These are phyloP conservation scores for Tamias sibiricus DNA, from an alignment of 2,113 vertebrate genomes.

Conservation along the genomic window DNA sequence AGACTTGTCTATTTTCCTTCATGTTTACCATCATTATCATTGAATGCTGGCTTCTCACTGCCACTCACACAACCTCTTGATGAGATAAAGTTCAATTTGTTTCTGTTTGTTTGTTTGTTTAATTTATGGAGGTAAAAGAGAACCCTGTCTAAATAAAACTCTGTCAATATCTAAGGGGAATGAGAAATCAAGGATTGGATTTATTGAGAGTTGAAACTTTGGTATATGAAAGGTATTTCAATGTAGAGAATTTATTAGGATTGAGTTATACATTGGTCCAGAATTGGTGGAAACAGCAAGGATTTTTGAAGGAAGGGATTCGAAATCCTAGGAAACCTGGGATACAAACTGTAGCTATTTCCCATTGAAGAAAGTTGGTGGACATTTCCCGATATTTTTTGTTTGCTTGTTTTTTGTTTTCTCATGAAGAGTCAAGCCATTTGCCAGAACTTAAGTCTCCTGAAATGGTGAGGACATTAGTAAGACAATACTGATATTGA, in stretches of 20 bases:
- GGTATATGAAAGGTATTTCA: neutral
- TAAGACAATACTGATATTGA: neutral
- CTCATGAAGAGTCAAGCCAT: neutral
- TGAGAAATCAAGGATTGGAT: neutral
- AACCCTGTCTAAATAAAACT: neutral
- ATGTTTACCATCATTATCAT: neutral
- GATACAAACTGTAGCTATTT: neutral
- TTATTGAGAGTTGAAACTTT: neutral
- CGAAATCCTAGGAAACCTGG: too few species aligned
- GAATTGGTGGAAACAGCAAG: neutral
- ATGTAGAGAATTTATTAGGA: neutral
- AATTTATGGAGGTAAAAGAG: neutral
- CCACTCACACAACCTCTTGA: neutral
- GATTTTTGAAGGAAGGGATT: neutral
- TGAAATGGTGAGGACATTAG: neutral
- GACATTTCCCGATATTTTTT: neutral
- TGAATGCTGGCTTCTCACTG: neutral
- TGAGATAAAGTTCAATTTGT: neutral
- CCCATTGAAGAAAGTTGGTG: neutral
- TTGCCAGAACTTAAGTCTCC: neutral
- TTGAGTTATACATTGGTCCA: fast-evolving
- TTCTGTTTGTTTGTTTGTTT: too few species aligned
- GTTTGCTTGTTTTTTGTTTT: neutral
- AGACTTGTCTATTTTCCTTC: neutral
- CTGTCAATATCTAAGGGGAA: too few species aligned